Base-by-base conservation (phyloP, 2,888 invertebrate genomes). In the Drosophila austrosaltans region DNA sequence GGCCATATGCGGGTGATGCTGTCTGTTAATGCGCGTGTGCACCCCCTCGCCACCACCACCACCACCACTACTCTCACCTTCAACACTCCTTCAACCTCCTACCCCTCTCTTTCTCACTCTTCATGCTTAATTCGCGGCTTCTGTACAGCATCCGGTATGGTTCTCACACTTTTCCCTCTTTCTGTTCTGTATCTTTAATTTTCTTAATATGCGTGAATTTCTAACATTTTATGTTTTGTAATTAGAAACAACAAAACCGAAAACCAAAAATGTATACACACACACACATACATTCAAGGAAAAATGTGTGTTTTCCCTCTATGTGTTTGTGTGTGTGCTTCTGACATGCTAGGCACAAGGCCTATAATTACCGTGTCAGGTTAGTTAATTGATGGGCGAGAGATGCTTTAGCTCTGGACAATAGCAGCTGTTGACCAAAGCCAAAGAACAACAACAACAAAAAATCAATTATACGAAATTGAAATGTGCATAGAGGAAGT, bases 141-240 rank as follows among this genome's bases (percentile, higher is more conserved):
- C 76, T 63, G 70, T 72, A 62, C 85, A 84, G 89, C 83, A 89
- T 89, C 89, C 85, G 89, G 89, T 72, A 76, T 60, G 57, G 60
- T 86, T 88, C 85, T 70, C 89, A 89, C 83, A 89, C 81, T 77
- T 48, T 22, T 48, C 10, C 48, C 62, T 58, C 56, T 57, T 60
- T 60, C 40, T 36, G 72, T 66, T 16, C 16, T 86, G 75, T 78
- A 87, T 89, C 89, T 89, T 89, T 83, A 89, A 89, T 87, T 89
- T 89, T 84, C 79, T 69, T 89, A 89, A 89, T 87, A 87, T 81
- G 86, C 86, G 89, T 87, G 90, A 87, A 89, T 89, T 57, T 86
- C 81, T 66, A 79, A 87, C 79, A 83, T 89, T 87, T 83, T 88
- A 77, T 77, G 76, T 82, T 80, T 79, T 75, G 81, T 86, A 89